Evolutionary conservation across 2,113 vertebrate species (phyloP).

Genomic region (Bos indicus): DNA sequence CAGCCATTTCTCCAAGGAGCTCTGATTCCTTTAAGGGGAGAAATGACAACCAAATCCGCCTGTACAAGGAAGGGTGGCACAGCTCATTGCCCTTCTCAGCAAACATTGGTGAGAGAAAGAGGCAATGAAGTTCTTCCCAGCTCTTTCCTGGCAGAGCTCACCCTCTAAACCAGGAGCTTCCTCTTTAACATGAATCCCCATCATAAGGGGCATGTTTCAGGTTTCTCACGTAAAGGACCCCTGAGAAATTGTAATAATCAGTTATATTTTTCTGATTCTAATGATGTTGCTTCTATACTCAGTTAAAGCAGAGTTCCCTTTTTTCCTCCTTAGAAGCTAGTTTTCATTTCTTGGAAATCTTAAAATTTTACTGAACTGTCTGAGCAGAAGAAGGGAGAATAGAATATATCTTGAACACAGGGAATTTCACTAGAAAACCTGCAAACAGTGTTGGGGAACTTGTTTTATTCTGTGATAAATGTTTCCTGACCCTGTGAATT

Average conservation of each 20-base stretch:
- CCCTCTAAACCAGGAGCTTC: not conserved
- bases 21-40: not conserved
- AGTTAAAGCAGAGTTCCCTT: not conserved
- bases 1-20: not conserved
- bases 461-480: not conserved
- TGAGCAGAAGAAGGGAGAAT: not conserved
- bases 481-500: not conserved
- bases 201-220: not conserved
- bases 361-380: not conserved
- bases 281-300: not conserved
- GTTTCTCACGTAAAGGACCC: not conserved
- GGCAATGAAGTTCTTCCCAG: not conserved
- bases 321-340: not conserved
- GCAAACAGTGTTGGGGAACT: not conserved
- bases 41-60: not conserved
- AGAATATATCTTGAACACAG: not conserved
- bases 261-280: not conserved
- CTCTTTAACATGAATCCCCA: not conserved
- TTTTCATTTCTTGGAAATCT: constrained; percentile 14
- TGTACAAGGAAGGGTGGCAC: not conserved
- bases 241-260: not conserved
- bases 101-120: not conserved
- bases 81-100: not conserved
- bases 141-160: not conserved
- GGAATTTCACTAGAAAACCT: not conserved